Percentiles rank a stretch among this genome's conserved stretches.
Evolutionary conservation across 2,888 invertebrate genomes (phyloP).

Genomic region (Coelinius sp.): DNA sequence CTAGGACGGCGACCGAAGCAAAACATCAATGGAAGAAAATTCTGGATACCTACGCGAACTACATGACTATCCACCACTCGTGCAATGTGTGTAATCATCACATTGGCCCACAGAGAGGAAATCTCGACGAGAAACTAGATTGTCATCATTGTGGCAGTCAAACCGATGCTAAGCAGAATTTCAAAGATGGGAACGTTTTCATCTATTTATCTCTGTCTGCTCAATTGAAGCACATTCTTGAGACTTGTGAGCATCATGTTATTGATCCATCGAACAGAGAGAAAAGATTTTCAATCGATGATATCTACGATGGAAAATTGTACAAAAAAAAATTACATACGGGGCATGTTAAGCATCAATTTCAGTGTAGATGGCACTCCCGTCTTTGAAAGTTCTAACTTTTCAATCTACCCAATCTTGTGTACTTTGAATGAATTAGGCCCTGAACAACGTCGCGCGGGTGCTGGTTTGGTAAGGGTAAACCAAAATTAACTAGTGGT

Average conservation of each 20-base stretch:
- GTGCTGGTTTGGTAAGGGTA: neutral
- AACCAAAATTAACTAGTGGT: neutral
- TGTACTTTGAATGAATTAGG: neutral
- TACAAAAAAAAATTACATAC: neutral
- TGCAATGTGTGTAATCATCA: neutral
- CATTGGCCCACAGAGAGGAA: neutral
- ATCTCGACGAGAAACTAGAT: neutral
- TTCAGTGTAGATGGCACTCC: neutral
- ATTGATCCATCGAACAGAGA: neutral
- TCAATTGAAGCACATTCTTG: neutral
- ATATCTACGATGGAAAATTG: neutral
- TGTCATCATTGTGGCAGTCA: neutral
- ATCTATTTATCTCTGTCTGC: neutral
- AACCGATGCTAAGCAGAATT: neutral
- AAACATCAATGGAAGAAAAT: neutral
- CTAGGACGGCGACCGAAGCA: neutral
- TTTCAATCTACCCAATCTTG: neutral
- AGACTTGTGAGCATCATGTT: neutral
- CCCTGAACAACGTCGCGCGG: neutral
- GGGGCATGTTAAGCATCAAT: neutral
- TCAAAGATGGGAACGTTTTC: neutral
- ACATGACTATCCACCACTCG: neutral
- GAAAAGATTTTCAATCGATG: neutral
- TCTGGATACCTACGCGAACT: neutral
- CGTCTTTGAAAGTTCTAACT: neutral